Percentiles rank a stretch among this genome's conserved stretches.
Evolutionary conservation across 1,140 invertebrate genomes (phyloP).

Genomic region (Oppia nitens): DNA sequence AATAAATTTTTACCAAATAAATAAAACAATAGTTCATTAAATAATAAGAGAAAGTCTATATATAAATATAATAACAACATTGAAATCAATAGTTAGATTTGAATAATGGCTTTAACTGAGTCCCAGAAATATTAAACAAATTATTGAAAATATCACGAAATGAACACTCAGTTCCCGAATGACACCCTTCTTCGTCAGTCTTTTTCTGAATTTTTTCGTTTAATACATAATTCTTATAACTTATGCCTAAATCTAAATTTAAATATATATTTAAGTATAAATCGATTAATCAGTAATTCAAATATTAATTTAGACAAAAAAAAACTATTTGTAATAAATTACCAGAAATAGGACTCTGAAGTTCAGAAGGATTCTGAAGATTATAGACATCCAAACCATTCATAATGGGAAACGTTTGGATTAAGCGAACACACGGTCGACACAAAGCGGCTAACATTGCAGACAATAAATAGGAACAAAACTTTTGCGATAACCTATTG

Average conservation of each 20-base stretch:
- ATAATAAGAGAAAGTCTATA: no score
- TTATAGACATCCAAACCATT: slow-evolving; percentile 24
- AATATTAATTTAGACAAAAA: no score
- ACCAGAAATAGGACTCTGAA: neutral
- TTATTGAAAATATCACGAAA: slow-evolving; percentile 67
- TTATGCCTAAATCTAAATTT: neutral
- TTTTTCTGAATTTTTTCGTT: neutral
- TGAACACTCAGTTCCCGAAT: slow-evolving; percentile 39
- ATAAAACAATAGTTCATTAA: no score
- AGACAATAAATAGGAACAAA: slow-evolving; percentile 51
- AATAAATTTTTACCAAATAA: no score
- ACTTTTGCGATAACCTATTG: no score
- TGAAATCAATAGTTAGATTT: no score
- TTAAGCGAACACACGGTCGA: slow-evolving; percentile 53
- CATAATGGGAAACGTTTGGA: slow-evolving; percentile 53
- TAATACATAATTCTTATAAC: neutral
- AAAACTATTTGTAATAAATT: no score
- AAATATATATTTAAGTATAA: neutral
- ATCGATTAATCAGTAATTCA: no score
- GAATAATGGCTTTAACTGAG: no score
- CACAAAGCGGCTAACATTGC: slow-evolving; percentile 63
- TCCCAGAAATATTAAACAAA: slow-evolving; percentile 57
- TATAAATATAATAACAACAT: no score
- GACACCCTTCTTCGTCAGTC: slow-evolving; percentile 18
- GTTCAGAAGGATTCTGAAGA: slow-evolving; percentile 10